These are phyloP conservation scores for Brachyhypopomus occidentalis DNA, from an alignment of 2,113 vertebrate species.

Conservation along the genomic window DNA sequence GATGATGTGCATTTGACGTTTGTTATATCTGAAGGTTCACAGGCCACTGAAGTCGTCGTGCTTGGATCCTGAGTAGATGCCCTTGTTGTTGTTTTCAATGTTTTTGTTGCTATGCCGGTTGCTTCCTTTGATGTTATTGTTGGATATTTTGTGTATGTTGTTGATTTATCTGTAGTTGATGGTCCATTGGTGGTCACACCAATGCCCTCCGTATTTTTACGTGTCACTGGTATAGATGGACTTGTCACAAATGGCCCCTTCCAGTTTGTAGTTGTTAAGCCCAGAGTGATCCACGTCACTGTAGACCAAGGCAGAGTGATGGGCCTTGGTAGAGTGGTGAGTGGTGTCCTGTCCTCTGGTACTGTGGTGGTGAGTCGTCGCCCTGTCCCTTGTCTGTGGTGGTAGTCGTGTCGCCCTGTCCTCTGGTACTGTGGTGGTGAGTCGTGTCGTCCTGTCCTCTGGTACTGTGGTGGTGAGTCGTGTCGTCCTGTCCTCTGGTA, in stretches of 20 bases:
- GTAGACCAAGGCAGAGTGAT: neutral
- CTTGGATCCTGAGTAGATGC: neutral
- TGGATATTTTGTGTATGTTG: neutral
- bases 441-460: too few relatives aligned
- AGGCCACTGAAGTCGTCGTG: too few relatives aligned
- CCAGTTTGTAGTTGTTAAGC: neutral
- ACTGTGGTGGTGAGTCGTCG: neutral
- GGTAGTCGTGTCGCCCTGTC: too few relatives aligned
- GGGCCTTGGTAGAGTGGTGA: too few relatives aligned
- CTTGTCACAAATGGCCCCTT: neutral
- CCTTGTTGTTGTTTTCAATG: neutral
- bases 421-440: neutral
- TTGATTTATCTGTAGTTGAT: neutral
- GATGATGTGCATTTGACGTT: neutral
- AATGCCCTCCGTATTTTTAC: neutral
- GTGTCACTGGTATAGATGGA: neutral
- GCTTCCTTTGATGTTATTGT: too few relatives aligned
- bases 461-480: too few relatives aligned
- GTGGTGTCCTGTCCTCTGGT: neutral
- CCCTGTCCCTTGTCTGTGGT: too few relatives aligned
- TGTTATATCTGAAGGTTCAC: too few relatives aligned
- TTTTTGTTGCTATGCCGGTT: neutral
- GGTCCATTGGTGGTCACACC: neutral
- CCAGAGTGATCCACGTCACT: neutral
- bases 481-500: too few relatives aligned